Evolutionary conservation across 2,113 vertebrate genomes (phyloP), one percentile per base, ranked within the genome.

Genomic region (Lampris megalopsis): DNA sequence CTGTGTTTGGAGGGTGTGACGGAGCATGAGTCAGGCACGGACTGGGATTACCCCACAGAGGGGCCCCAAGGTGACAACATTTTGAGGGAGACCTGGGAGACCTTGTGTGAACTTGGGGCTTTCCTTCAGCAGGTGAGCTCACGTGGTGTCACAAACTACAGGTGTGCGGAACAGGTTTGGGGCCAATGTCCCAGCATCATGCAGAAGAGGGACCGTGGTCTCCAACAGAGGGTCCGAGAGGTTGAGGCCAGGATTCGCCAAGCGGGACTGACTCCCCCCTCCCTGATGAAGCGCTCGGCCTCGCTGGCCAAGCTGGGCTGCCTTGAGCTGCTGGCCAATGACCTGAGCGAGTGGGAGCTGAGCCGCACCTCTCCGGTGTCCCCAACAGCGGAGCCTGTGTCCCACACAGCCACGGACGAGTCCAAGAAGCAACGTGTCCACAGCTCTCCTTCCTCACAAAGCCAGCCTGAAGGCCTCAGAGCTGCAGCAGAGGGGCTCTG

Each of bases 291-390:
- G 84, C 97, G 96, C 49, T 99, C 98, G 0, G 96, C 96, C 0
- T 98, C 98, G 4, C 83, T 99, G 48, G 96, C 97, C 87, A 99
- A 99, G 74, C 93, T 99, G 84, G 96, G 96, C 86, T 94, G 95
- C 77, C 92, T 98, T 90, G 96, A 98, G 75, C 94, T 98, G 75
- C 96, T 95, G 61, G 95, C 95, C 89, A 94, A 96, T 0, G 96
- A 97, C 64, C 92, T 97, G 72, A 92, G 71, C 0, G 88, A 95
- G 56, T 95, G 94, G 88, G 94, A 94, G 71, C 76, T 91, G 79
- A 7, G 71, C 85, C 89, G 91, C 0, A 80, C 87, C 64, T 68
- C 89, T 1, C 37, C 68, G 0, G 50, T 80, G 1, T 79, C 37
- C 0, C 83, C 75, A 45, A 69, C 76, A 38, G 74, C 84, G 41